Evolutionary conservation across 1,140 invertebrate genomes (phyloP), one percentile per base, ranked within the genome.

Genomic region (Nomia melanderi): DNA sequence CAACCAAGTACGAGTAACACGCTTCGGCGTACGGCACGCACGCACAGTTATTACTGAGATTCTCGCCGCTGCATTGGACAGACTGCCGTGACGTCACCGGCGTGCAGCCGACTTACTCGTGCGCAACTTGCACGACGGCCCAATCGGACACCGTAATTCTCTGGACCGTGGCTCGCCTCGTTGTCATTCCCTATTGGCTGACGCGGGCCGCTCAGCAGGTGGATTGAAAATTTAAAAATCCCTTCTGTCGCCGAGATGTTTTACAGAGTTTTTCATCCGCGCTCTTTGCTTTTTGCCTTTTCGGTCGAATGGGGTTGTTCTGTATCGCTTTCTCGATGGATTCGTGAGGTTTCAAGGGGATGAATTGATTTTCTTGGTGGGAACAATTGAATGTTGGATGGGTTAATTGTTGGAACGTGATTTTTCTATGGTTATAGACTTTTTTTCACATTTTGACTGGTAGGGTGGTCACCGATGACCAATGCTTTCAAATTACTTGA

Each of bases 1-100:
- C 81, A 69, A 69, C 60, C 75, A 39, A 50, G 41, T 65, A 81
- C 79, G 65, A 74, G n/a, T 62, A 73, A 11, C 63, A 69, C 75
- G 33, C 50, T 50, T 39, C 63, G 2, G 7, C 75, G 54, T 80
- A 47, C 41, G 17, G 41, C 74, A 73, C 63, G 79, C 79, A 63
- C 70, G 36, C 63, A 74, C 27, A 11, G 54, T 63, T 54, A 74
- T 27, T 36, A 74, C 75, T 78, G 64, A 47, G 39, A 53, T 67
- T 53, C 25, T 11, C 5, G 44, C 23, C 20, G 20, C 56, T 53
- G 36, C 25, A 83, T 83, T 83, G 82, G 82, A 69, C 33, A 33
- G 4, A 31, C 9, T 8, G n/a, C 0, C 3, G 31, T 83, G 81
- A 83, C 82, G 81, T 83, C 80, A 82, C 11, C 20, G 31, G 7